Percentiles rank a stretch among this genome's conserved stretches.
Conservation (phyloP, 2,113 vertebrate genomes). For the Crotalus tigris region DNA sequence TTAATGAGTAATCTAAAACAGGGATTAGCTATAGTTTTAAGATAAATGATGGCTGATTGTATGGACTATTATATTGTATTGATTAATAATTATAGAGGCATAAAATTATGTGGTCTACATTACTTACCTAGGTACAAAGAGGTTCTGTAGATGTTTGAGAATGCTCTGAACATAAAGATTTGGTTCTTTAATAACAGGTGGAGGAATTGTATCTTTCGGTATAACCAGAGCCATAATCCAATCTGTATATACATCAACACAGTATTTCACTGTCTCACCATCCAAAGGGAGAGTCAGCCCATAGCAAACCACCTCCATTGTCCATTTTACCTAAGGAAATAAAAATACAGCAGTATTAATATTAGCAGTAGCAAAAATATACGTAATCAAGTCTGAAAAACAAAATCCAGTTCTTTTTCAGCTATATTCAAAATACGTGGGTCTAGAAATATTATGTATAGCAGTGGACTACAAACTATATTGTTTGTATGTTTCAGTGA, state of each 20-base stretch:
- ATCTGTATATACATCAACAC: slow-evolving; percentile 95
- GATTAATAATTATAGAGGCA: neutral
- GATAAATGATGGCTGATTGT: neutral
- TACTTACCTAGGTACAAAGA: slow-evolving; percentile 91
- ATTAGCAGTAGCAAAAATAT: neutral
- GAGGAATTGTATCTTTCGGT: slow-evolving; percentile 89
- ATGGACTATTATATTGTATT: neutral
- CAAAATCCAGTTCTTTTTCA: neutral
- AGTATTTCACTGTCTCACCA: slow-evolving; percentile 92
- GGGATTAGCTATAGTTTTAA: neutral
- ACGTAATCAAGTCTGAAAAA: neutral
- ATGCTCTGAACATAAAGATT: slow-evolving; percentile 93
- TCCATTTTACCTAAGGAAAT: slow-evolving; percentile 89
- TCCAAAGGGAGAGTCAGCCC: slow-evolving; percentile 91
- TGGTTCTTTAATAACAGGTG: slow-evolving; percentile 88
- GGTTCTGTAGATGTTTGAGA: slow-evolving; percentile 93
- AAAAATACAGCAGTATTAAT: slow-evolving; percentile 19
- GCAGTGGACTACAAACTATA: neutral
- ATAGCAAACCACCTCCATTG: slow-evolving; percentile 96
- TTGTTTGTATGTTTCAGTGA: neutral
- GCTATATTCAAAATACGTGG: neutral
- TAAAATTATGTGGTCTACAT: neutral
- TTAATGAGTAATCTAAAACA: neutral
- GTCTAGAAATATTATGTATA: neutral
- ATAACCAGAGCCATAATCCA: slow-evolving; percentile 95